Conservation (phyloP, 2,113 vertebrate genomes). For the Gallinago undulata region DNA sequence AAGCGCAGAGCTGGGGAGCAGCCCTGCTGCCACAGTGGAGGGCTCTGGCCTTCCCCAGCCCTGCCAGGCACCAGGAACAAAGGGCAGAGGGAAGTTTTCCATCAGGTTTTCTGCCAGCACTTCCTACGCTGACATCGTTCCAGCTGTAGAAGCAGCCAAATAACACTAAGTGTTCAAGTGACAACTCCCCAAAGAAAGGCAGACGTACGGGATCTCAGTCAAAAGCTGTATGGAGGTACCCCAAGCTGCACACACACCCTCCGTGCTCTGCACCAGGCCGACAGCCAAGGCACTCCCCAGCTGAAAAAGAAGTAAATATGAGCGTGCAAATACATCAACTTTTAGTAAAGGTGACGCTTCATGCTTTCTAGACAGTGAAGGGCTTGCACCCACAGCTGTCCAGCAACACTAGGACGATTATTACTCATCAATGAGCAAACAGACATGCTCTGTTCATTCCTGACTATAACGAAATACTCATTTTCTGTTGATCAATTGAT, state of each 20-base stretch:
- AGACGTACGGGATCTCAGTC: no score
- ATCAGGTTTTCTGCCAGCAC: neutral
- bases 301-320: neutral
- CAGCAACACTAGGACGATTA: no score
- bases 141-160: neutral
- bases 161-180: neutral
- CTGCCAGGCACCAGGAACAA: neutral
- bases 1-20: accelerated
- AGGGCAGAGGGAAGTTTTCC: accelerated
- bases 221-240: neutral
- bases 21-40: neutral
- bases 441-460: no score
- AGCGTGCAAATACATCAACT: neutral
- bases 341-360: neutral
- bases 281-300: neutral
- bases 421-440: no score
- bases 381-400: neutral
- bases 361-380: neutral
- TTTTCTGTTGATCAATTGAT: no score
- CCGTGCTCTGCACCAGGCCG: neutral
- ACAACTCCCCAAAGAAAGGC: neutral
- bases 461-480: no score
- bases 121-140: neutral
- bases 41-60: neutral
- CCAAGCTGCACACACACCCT: accelerated